Percentiles rank a stretch among this genome's conserved stretches.
These are phyloP conservation scores for Caiman crocodilus DNA, from an alignment of 2,797 vertebrate species.

Conservation along the genomic window DNA sequence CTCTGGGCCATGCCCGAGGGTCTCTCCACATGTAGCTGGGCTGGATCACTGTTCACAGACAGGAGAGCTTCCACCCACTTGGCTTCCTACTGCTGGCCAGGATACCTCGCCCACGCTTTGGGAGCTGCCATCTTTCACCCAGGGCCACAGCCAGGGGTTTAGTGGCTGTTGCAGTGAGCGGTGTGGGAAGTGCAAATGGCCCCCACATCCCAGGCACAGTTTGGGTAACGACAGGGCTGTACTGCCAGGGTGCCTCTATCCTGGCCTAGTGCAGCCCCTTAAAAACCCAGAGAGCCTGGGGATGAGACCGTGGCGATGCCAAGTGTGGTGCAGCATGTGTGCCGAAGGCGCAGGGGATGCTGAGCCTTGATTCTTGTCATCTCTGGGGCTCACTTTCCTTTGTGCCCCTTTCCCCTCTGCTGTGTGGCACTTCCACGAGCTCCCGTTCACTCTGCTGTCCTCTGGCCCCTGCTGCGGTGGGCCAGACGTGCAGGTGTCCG, in stretches of 20 bases:
- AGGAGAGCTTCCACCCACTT: no score
- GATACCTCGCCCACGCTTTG: no score
- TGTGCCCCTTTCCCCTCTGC: neutral
- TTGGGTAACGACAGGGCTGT: neutral
- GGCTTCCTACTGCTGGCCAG: no score
- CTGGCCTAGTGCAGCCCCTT: neutral
- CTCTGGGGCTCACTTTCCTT: neutral
- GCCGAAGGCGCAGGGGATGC: neutral
- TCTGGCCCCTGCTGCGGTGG: conserved; percentile 24
- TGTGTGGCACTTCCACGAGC: neutral
- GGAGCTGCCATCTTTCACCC: neutral
- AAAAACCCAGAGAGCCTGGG: neutral
- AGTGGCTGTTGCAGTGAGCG: neutral
- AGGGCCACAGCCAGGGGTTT: neutral
- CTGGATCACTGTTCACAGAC: no score
- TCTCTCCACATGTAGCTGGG: no score
- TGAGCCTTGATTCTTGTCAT: conserved; percentile 9
- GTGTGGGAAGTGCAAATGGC: neutral
- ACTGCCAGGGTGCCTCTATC: neutral
- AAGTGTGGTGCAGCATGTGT: neutral
- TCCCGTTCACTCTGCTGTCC: neutral
- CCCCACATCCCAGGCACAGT: neutral
- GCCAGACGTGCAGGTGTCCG: conserved; percentile 50
- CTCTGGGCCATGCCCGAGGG: no score
- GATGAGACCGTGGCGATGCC: neutral